These are phyloP conservation scores for Eristalinus sepulchralis DNA, from an alignment of 2,888 invertebrate genomes.

Conservation along the genomic window DNA sequence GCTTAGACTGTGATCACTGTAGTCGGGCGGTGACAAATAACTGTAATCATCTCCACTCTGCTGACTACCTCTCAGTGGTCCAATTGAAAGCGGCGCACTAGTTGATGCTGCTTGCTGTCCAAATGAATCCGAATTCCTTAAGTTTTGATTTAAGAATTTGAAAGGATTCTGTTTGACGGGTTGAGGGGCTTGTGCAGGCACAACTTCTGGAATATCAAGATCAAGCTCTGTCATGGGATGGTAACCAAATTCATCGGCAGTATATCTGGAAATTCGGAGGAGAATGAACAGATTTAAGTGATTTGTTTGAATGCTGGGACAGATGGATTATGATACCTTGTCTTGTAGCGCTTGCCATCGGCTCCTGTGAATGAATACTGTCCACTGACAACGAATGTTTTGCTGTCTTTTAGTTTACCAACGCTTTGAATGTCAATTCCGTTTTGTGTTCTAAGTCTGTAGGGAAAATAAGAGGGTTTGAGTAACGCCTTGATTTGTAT, in stretches of 20 bases:
- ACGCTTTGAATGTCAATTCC: constrained; percentile 80
- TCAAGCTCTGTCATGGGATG: constrained; percentile 81
- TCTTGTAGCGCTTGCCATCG: constrained; percentile 80
- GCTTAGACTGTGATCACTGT: constrained; percentile 47
- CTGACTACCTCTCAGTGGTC: constrained; percentile 75
- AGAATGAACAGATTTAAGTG: background rate
- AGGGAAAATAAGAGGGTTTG: constrained; percentile 30
- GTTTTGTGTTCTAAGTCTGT: constrained; percentile 79
- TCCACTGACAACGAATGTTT: constrained; percentile 80
- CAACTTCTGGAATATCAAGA: constrained; percentile 77
- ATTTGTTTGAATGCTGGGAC: background rate
- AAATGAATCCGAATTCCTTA: constrained; percentile 65
- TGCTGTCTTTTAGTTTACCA: constrained; percentile 80
- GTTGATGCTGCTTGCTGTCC: background rate
- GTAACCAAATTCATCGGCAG: constrained; percentile 80
- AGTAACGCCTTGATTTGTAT: background rate
- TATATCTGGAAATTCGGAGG: constrained; percentile 75
- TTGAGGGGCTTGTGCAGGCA: constrained; percentile 24
- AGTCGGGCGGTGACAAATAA: constrained; percentile 16
- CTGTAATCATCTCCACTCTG: constrained; percentile 79
- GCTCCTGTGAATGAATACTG: constrained; percentile 80
- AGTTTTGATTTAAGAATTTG: constrained; percentile 78
- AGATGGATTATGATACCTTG: constrained; percentile 65
- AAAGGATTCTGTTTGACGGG: constrained; percentile 75
- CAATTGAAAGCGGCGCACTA: background rate